phyloP scores from a whole-genome alignment of 2,888 invertebrate species.

The Smittia aterrima region DNA sequence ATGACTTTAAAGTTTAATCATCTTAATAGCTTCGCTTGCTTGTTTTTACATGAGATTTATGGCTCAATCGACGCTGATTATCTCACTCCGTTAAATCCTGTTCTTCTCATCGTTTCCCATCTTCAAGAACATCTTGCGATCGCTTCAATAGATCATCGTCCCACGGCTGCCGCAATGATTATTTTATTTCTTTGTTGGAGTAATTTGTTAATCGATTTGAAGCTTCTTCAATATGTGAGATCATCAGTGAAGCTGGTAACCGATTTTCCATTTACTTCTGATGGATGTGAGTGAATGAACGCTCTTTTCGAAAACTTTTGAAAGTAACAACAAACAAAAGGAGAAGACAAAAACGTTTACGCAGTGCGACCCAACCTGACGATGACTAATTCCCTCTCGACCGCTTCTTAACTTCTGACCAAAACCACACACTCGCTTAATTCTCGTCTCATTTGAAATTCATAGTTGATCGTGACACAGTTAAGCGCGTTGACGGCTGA shows the following conservation, averaged over 20 bases:
- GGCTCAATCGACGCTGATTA: conserved; percentile 22
- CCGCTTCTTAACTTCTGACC: neutral
- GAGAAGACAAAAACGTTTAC: neutral
- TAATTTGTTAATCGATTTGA: conserved; percentile 14
- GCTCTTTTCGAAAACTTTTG: neutral
- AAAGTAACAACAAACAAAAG: neutral
- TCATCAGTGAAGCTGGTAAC: neutral
- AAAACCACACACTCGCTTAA: neutral
- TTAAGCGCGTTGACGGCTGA: conserved; percentile 21
- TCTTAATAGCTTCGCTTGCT: neutral
- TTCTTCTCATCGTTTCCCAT: neutral
- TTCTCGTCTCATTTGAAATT: conserved; percentile 33
- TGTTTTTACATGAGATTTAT: neutral
- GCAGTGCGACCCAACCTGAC: conserved; percentile 3
- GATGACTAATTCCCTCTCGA: conserved; percentile 24
- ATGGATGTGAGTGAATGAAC: neutral
- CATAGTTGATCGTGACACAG: conserved; percentile 41
- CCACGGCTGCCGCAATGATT: neutral
- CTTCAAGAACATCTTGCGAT: neutral
- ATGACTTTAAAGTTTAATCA: neutral
- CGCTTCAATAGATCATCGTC: neutral
- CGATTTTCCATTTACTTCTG: neutral
- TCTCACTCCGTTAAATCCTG: neutral
- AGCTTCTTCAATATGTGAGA: conserved; percentile 16
- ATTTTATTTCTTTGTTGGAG: neutral